Evolutionary conservation across 2,797 vertebrate species (phyloP), one percentile per base, ranked within the genome.

Genomic region (Cyprinella venusta): DNA sequence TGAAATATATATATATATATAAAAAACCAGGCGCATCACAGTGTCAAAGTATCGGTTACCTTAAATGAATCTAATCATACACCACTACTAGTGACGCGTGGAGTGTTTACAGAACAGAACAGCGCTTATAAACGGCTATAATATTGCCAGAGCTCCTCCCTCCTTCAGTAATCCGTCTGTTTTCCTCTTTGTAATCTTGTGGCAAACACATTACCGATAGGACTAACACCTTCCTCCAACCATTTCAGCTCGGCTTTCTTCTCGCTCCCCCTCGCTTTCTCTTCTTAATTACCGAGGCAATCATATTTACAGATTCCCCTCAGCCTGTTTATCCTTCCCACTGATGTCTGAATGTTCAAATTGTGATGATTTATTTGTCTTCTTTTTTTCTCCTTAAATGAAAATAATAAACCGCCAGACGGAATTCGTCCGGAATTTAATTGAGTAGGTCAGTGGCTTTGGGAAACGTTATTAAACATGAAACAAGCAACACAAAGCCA

Each of bases 381-480:
- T 76, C 84, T 81, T 84, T 76, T 76, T 54, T 59, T 71, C 77
- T 78, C 89, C 89, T 84, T 86, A 77, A 82, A 82, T 61, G 56
- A 79, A 74, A 88, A 89, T 89, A 89, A 78, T 45, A 88, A 83
- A 89, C 83, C 76, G 72, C 84, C 86, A 86, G 83, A 89, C 79
- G 30, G 84, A 91, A 91, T 87, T 26, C 12, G 76, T 89, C 79
- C 78, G 88, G 89, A 88, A 91, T 93, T 92, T 93, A 93, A 94
- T 94, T 93, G 92, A 94, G 92, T 91, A 86, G 92, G 93, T 94
- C 93, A 93, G 87, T 81, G 88, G 90, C 91, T 92, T 89, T 83
- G 85, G 88, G 85, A 92, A 89, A 88, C 91, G 90, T 90, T 90
- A 92, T 94, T 92, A 91, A 93, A 89, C 89, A 88, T 90, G 89